Conservation (phyloP, 2,113 vertebrate genomes). For the Odontesthes bonariensis region DNA sequence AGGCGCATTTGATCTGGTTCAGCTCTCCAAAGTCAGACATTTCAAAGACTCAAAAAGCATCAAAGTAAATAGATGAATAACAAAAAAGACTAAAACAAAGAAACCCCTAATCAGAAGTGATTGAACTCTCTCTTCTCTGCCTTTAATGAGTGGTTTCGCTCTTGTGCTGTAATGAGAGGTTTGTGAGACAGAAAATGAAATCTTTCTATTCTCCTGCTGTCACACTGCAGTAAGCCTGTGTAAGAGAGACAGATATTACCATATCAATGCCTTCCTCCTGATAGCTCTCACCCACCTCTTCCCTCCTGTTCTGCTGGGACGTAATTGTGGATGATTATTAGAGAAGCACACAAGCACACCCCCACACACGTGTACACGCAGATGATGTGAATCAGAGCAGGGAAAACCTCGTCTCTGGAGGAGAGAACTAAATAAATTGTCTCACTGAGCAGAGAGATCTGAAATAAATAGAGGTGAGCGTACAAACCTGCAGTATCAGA, state of each 20-base stretch:
- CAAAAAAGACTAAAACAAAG: background rate
- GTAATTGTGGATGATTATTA: slow-evolving; percentile 55
- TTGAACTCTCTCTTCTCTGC: background rate
- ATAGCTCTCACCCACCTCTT: slow-evolving; percentile 47
- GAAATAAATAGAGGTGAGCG: background rate
- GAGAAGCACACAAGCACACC: slow-evolving; percentile 16
- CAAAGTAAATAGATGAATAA: background rate
- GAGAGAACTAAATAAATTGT: slow-evolving; percentile 21
- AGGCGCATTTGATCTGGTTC: background rate
- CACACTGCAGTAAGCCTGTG: slow-evolving; percentile 8
- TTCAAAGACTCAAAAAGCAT: background rate
- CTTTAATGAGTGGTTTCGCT: slow-evolving; percentile 30
- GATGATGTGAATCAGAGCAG: slow-evolving; percentile 29
- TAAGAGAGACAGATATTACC: slow-evolving; percentile 40
- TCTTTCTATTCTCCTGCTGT: slow-evolving; percentile 33
- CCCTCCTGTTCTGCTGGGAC: slow-evolving; percentile 38
- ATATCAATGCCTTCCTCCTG: slow-evolving; percentile 55
- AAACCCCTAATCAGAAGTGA: background rate
- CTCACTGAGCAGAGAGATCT: slow-evolving; percentile 18
- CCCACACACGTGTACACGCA: slow-evolving; percentile 7
- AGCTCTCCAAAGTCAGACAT: background rate
- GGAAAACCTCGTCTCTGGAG: slow-evolving; percentile 16
- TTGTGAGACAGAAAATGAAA: slow-evolving; percentile 32
- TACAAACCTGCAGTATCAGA: background rate
- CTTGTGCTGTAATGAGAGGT: slow-evolving; percentile 36